These are phyloP conservation scores for Elaeidobius kamerunicus DNA, from an alignment of 2,888 invertebrate species.

Conservation along the genomic window DNA sequence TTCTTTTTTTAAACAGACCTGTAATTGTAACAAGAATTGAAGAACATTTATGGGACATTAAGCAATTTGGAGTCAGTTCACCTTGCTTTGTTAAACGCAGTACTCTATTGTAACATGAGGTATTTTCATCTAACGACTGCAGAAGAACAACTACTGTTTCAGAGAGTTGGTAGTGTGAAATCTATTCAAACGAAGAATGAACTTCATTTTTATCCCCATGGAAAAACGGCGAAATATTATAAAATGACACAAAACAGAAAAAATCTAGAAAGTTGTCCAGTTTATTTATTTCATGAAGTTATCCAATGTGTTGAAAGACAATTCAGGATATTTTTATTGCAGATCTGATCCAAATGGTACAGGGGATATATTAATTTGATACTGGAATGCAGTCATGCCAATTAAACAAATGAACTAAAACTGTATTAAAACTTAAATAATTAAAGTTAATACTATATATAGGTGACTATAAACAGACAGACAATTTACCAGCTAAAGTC, in stretches of 20 bases:
- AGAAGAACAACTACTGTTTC: conserved; percentile 82
- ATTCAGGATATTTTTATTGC: conserved; percentile 55
- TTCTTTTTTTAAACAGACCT: conserved; percentile 53
- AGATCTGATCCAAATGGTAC: conserved; percentile 84
- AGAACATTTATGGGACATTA: conserved; percentile 89
- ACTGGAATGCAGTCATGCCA: no score
- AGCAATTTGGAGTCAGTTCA: conserved; percentile 86
- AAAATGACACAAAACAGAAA: conserved; percentile 51
- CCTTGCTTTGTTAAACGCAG: conserved; percentile 83
- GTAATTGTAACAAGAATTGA: conserved; percentile 85
- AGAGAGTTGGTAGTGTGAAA: conserved; percentile 86
- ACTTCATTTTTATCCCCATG: conserved; percentile 36
- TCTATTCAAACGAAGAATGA: conserved; percentile 63
- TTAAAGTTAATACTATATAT: no score
- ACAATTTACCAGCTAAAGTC: no score
- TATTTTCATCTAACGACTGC: conserved; percentile 85
- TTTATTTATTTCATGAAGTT: conserved; percentile 84
- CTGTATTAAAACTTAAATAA: no score
- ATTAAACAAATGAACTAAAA: no score
- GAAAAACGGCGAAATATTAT: conserved; percentile 49
- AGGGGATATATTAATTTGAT: conserved; percentile 90
- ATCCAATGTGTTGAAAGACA: neutral
- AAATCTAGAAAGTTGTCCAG: conserved; percentile 76
- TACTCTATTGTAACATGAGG: conserved; percentile 91
- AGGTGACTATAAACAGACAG: no score